phyloP scores from a whole-genome alignment of 2,888 invertebrate genomes.

The Liopterus haemorrhoidalis region DNA sequence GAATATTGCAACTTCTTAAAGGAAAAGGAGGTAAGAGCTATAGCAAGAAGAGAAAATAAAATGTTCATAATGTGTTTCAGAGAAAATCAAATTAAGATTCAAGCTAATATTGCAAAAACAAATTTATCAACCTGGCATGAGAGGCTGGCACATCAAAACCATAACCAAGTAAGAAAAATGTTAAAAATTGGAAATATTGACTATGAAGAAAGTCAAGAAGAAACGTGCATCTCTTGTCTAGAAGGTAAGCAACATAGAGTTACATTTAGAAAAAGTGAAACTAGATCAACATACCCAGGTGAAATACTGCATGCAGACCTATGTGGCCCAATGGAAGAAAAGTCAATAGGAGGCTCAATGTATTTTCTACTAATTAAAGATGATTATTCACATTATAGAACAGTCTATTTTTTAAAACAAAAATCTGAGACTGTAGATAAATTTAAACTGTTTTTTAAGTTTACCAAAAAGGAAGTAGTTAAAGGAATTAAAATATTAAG shows the following conservation, averaged over 20 bases:
- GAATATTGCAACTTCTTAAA: too few species aligned
- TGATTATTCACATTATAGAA: slow-evolving; percentile 27
- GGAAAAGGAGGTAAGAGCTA: too few species aligned
- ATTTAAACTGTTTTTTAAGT: slow-evolving; percentile 28
- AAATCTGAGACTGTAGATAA: slow-evolving; percentile 27
- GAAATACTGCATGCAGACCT: slow-evolving; percentile 25
- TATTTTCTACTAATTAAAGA: slow-evolving; percentile 28
- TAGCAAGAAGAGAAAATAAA: too few species aligned
- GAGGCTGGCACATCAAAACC: slow-evolving; percentile 24
- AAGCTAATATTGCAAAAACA: too few species aligned
- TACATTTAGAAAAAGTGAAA: slow-evolving; percentile 17
- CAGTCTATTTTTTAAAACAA: slow-evolving; percentile 28
- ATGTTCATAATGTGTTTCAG: too few species aligned
- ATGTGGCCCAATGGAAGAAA: slow-evolving; percentile 24
- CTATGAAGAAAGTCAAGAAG: background rate
- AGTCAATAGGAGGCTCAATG: slow-evolving; percentile 21
- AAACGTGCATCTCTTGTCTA: slow-evolving; percentile 12
- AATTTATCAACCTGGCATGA: too few species aligned
- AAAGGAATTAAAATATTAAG: slow-evolving; percentile 32
- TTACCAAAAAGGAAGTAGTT: slow-evolving; percentile 33
- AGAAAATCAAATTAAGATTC: too few species aligned
- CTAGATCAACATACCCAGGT: slow-evolving; percentile 15
- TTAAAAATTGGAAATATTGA: slow-evolving; percentile 12
- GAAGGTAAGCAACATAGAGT: slow-evolving; percentile 19
- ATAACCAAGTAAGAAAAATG: slow-evolving; percentile 19